Evolutionary conservation across 2,888 invertebrate species (phyloP), one percentile per base, ranked within the genome.

Genomic region (Carcina quercana): DNA sequence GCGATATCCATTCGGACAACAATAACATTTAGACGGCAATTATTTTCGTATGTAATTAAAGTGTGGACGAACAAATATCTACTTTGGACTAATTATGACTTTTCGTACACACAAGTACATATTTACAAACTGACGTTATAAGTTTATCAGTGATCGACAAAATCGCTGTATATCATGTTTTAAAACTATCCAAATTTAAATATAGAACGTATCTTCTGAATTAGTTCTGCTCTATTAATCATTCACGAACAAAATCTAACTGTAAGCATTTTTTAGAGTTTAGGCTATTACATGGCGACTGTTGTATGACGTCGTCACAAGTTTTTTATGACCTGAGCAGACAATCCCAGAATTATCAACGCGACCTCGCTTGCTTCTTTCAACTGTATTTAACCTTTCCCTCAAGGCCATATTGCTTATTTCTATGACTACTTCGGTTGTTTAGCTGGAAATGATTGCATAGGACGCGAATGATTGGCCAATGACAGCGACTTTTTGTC

Each of bases 11-110:
- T 60, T 64, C 75, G 75, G 74, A 79, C 76, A 78, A 71, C 61
- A 56, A 68, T 68, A 66, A 66, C 55, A 51, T 65, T n/a, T 54
- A 70, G 80, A 82, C 78, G 80, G 80, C 71, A 75, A 73, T 71
- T 52, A 60, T 63, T 73, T 73, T 67, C 64, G 49, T 69, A 66
- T 71, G 74, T 76, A 76, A 78, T n/a, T 80, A 53, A 74, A 70
- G 71, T 50, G 74, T 76, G 80, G 80, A 80, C 80, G 80, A 80
- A 76, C 71, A 69, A 67, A 75, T 72, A 74, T 64, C 65, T 72
- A 76, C 52, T 59, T 65, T 76, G 76, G 75, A 75, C 76, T 76
- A n/a, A 75, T 71, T 63, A 28, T 31, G 62, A 66, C 70, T 63
- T 69, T 67, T 62, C 58, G 61, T 60, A 67, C 49, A 55, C 6